Evolutionary conservation across 1,140 invertebrate species (phyloP).

Genomic region (Meteorus sp.): DNA sequence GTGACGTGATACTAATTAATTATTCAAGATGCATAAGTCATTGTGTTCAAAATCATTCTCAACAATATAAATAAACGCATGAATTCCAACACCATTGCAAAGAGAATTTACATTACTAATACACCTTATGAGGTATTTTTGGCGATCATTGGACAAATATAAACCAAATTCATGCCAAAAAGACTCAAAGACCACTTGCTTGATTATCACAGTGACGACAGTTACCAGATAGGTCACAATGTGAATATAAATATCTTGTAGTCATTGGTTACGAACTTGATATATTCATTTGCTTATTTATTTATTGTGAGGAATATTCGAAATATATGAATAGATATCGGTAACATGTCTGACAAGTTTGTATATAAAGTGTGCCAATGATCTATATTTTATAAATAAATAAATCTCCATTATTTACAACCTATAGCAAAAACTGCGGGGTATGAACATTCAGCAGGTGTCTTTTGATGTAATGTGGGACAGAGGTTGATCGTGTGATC

Average conservation of each 20-base stretch:
- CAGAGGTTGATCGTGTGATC: constrained; percentile 16
- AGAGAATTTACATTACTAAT: too few species aligned
- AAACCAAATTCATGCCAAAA: background rate
- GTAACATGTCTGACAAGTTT: background rate
- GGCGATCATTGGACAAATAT: background rate
- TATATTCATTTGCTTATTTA: too few species aligned
- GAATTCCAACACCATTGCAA: too few species aligned
- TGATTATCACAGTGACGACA: constrained; percentile 13
- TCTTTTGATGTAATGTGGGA: too few species aligned
- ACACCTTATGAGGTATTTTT: too few species aligned
- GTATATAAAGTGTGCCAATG: background rate
- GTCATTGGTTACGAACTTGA: too few species aligned
- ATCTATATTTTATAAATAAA: background rate
- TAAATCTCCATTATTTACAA: background rate
- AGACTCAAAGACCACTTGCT: constrained; percentile 14
- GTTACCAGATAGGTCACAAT: background rate
- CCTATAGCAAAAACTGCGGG: background rate
- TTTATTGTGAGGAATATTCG: too few species aligned
- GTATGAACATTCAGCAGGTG: constrained; percentile 4
- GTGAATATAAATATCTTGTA: background rate
- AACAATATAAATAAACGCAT: background rate
- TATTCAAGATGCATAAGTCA: too few species aligned
- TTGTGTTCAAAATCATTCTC: too few species aligned
- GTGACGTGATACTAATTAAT: background rate
- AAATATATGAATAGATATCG: too few species aligned